Evolutionary conservation across 2,888 invertebrate genomes (phyloP).

Genomic region (Emmelina monodactyla): DNA sequence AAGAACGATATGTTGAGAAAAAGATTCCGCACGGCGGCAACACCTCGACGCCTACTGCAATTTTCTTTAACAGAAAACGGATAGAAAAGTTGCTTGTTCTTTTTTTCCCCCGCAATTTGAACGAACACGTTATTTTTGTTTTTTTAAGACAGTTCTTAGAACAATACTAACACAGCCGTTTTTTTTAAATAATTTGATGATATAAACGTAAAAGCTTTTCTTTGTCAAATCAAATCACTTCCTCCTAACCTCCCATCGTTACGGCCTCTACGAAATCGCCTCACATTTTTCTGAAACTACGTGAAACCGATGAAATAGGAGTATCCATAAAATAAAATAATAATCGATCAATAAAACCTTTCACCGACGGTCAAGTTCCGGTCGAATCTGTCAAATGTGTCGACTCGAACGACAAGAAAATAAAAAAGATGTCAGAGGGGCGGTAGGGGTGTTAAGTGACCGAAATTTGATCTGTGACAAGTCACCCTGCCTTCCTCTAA

Average conservation of each 20-base stretch:
- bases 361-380: slow-evolving; percentile 29
- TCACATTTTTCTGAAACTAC: too few relatives aligned
- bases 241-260: too few relatives aligned
- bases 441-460: slow-evolving; percentile 40
- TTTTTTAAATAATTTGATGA: slow-evolving; percentile 54
- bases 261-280: too few relatives aligned
- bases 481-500: slow-evolving; percentile 14
- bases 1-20: slow-evolving; percentile 60
- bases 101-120: too few relatives aligned
- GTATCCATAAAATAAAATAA: slow-evolving; percentile 64
- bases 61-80: slow-evolving; percentile 61
- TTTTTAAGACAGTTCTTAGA: too few relatives aligned
- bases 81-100: too few relatives aligned
- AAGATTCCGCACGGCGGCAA: slow-evolving; percentile 52
- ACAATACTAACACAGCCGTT: slow-evolving; percentile 43
- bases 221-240: too few relatives aligned
- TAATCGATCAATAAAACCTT: slow-evolving; percentile 61
- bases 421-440: slow-evolving; percentile 18
- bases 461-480: slow-evolving; percentile 53
- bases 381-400: slow-evolving; percentile 56
- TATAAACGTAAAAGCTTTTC: too few relatives aligned
- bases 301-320: too few relatives aligned
- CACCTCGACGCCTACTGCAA: slow-evolving; percentile 41
- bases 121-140: too few relatives aligned
- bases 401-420: slow-evolving; percentile 24